A percentile compares a stretch with the other conserved stretches of the same genome.
Conservation (phyloP, 2,888 invertebrate genomes). For the Drosophila picticornis region DNA sequence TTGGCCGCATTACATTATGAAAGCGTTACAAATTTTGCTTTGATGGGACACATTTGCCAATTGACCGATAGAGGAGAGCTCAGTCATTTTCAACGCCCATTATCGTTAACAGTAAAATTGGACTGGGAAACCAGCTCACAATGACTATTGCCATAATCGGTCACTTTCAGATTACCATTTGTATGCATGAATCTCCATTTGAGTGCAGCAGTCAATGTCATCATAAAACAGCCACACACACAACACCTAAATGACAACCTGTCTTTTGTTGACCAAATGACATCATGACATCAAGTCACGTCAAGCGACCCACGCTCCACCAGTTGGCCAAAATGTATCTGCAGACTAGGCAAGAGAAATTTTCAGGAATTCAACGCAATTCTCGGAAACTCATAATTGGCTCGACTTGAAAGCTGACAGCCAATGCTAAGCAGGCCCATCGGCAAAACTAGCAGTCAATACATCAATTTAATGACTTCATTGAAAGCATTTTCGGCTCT, state of each 20-base stretch:
- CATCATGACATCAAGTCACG: slow-evolving; percentile 42
- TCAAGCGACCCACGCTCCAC: slow-evolving; percentile 33
- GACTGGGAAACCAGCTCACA: slow-evolving; percentile 24
- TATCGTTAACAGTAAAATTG: slow-evolving; percentile 39
- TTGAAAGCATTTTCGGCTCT: slow-evolving; percentile 72
- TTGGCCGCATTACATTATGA: slow-evolving; percentile 59
- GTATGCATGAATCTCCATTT: slow-evolving; percentile 41
- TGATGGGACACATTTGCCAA: slow-evolving; percentile 35
- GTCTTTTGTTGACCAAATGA: slow-evolving; percentile 40
- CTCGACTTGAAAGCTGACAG: slow-evolving; percentile 53
- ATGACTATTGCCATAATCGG: slow-evolving; percentile 39
- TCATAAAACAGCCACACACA: not conserved
- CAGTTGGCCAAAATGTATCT: slow-evolving; percentile 16
- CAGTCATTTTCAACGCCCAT: slow-evolving; percentile 33
- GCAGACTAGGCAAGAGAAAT: slow-evolving; percentile 42
- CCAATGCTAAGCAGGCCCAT: slow-evolving; percentile 35
- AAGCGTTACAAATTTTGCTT: slow-evolving; percentile 69
- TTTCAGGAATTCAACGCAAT: slow-evolving; percentile 39
- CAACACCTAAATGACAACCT: slow-evolving; percentile 1
- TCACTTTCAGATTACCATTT: slow-evolving; percentile 39
- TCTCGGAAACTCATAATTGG: slow-evolving; percentile 79
- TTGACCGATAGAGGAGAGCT: slow-evolving; percentile 23
- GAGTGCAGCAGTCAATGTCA: slow-evolving; percentile 50
- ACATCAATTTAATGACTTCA: slow-evolving; percentile 83
- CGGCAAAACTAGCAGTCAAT: slow-evolving; percentile 63